phyloP scores from a whole-genome alignment of 2,113 vertebrate species.

The Oreochromis tanganicae region DNA sequence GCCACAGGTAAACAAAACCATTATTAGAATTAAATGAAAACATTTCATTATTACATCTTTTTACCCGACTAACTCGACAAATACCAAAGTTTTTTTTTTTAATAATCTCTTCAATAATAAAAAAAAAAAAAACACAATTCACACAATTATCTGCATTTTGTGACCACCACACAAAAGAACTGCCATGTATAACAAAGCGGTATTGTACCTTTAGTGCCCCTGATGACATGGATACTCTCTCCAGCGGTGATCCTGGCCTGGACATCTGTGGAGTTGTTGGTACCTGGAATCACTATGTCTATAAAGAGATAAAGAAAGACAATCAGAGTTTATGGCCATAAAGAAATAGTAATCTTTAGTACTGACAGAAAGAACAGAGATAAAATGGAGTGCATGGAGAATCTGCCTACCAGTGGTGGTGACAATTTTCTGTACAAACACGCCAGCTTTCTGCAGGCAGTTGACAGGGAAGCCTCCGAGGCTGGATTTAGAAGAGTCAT shows the following conservation, averaged over 20 bases:
- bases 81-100: rapidly evolving
- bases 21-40: background rate
- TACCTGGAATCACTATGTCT: conserved; percentile 97
- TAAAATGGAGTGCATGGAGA: background rate
- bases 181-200: background rate
- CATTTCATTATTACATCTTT: background rate
- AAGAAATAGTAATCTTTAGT: background rate
- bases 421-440: conserved; percentile 96
- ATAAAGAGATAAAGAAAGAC: background rate
- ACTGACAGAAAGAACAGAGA: background rate
- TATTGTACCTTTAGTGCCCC: conserved; percentile 86
- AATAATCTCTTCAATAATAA: background rate
- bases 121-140: background rate
- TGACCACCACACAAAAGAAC: background rate
- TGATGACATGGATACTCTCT: conserved; percentile 93
- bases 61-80: background rate
- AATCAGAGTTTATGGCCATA: background rate
- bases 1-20: background rate
- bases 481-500: conserved; percentile 67
- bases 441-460: conserved; percentile 90
- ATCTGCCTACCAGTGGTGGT: conserved; percentile 83
- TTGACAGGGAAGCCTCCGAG: conserved; percentile 85
- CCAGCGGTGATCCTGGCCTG: conserved; percentile 89
- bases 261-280: conserved; percentile 86
- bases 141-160: background rate